These are phyloP conservation scores for Miltochrista miniata DNA, from an alignment of 2,888 invertebrate species.

Conservation along the genomic window DNA sequence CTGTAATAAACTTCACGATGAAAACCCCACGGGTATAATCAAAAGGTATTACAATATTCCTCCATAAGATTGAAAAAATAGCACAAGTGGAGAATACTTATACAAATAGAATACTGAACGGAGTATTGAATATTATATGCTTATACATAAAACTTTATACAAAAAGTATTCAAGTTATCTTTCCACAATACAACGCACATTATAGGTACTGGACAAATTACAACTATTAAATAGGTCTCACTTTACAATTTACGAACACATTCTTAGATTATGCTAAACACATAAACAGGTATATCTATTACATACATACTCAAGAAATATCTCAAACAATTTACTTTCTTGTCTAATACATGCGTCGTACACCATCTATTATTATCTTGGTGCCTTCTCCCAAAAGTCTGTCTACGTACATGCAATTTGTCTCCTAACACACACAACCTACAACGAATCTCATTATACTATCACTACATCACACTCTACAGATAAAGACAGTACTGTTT, in stretches of 20 bases:
- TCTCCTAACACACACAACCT: slow-evolving; percentile 71
- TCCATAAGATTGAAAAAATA: too few species aligned
- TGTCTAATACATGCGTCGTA: slow-evolving; percentile 47
- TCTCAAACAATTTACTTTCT: slow-evolving; percentile 25
- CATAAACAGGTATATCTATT: neutral
- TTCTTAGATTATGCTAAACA: slow-evolving; percentile 6
- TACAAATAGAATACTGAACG: too few species aligned
- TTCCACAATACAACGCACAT: neutral
- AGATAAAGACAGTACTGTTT: slow-evolving; percentile 48
- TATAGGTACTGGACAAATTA: neutral
- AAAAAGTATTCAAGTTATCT: too few species aligned
- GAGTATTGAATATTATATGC: too few species aligned
- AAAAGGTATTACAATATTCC: too few species aligned
- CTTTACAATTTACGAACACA: slow-evolving; percentile 2
- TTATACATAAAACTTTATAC: too few species aligned
- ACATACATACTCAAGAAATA: slow-evolving; percentile 18
- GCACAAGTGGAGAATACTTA: too few species aligned
- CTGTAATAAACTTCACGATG: too few species aligned
- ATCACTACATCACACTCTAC: slow-evolving; percentile 62
- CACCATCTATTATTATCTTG: slow-evolving; percentile 44
- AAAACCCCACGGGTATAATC: too few species aligned
- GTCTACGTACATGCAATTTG: slow-evolving; percentile 69
- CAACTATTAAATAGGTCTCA: neutral
- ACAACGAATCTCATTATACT: slow-evolving; percentile 53
- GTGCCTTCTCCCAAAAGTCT: slow-evolving; percentile 39